Evolutionary conservation across 2,113 vertebrate species (phyloP), one percentile per base, ranked within the genome.

Genomic region (Entelurus aequoreus): DNA sequence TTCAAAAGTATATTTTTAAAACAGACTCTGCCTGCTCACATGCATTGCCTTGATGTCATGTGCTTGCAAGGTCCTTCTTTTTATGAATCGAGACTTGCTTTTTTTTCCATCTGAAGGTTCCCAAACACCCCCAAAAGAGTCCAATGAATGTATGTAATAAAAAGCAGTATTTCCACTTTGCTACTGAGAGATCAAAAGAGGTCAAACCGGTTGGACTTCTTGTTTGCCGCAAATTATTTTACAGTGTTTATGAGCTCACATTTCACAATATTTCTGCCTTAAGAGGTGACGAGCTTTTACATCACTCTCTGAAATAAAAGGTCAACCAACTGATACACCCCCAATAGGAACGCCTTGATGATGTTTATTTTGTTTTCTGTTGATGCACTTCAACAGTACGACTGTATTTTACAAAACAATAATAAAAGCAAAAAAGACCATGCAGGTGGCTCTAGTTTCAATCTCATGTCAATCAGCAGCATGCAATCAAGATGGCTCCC

Each of bases 401-500:
- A 42, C 55, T 57, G 55, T 57, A 48, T 44, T 48, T 66, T 28
- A 16, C n/a, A 55, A 64, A 62, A 44, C 42, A 44, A 8, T 44
- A 44, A 57, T 19, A 37, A 28, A 63, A 54, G 19, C 5, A 50
- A 8, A 47, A 6, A n/a, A 2, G 15, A 36, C 37, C 8, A 44
- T 44, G 40, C 47, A 16, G 8, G 42, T 28, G 8, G 15, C 6
- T 76, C 66, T 68, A 59, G 62, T 73, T 77, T 58, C 60, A 52
- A 60, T 51, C 48, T 65, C 69, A 54, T 70, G 76, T 86, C 84
- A 86, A 82, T 89, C 82, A 81, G 59, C 84, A 79, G 70, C 59
- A 54, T 69, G 74, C 80, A 87, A 88, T 88, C 87, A 84, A 80
- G 84, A 84, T 81, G 86, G 76, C 71, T 71, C 57, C 69, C 55